Conservation (phyloP, 1,140 invertebrate genomes). For the Pollicipes pollicipes region DNA sequence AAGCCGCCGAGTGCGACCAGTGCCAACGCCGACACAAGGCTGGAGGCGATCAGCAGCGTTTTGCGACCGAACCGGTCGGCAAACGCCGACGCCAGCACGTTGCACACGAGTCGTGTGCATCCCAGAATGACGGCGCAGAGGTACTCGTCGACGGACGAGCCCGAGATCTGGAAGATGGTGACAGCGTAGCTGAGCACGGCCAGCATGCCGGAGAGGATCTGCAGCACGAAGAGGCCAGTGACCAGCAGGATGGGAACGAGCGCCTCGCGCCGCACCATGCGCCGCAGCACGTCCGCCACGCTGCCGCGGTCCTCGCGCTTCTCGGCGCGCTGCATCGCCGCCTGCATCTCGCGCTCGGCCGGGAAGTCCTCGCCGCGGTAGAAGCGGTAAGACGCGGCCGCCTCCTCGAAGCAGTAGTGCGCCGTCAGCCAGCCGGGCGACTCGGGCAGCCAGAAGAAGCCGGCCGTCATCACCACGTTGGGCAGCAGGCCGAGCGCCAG, state of each 20-base stretch:
- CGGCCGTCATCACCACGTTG: not conserved
- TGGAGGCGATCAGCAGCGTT: not conserved
- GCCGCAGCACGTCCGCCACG: not conserved
- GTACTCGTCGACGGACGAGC: not conserved
- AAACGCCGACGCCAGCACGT: not conserved
- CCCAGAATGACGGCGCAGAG: not conserved
- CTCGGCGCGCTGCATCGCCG: not conserved
- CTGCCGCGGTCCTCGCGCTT: not conserved
- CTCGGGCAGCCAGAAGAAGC: not conserved
- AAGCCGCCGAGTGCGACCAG: not conserved
- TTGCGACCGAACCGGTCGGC: not conserved
- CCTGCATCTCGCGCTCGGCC: not conserved
- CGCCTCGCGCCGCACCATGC: not conserved
- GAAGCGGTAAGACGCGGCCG: not conserved
- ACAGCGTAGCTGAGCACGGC: not conserved
- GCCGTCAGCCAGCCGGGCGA: not conserved
- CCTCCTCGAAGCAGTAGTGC: not conserved
- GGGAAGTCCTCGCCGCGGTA: not conserved
- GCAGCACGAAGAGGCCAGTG: not conserved
- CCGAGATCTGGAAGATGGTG: not conserved
- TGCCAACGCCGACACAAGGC: not conserved
- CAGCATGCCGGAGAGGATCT: not conserved
- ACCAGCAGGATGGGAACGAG: not conserved
- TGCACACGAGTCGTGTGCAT: not conserved
- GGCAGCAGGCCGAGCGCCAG: not conserved